phyloP scores from a whole-genome alignment of 2,797 vertebrate genomes.

The Saxicola maurus region DNA sequence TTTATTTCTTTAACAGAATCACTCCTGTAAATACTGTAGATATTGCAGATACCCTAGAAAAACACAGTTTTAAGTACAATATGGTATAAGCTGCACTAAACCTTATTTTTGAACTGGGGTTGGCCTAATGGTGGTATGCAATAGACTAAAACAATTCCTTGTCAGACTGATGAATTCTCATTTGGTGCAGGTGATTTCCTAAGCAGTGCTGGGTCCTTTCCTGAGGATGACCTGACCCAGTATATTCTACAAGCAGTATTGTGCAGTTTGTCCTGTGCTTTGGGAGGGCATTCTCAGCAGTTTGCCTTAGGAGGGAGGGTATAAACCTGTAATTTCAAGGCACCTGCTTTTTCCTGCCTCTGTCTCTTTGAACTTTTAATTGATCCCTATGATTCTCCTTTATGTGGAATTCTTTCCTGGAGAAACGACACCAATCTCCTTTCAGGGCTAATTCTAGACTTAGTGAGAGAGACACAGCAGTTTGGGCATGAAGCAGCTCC shows the following conservation, averaged over 20 bases:
- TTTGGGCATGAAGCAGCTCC: neutral
- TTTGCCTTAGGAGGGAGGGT: neutral
- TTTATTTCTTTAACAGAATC: neutral
- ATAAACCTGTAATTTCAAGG: neutral
- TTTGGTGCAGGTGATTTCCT: neutral
- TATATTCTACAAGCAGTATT: neutral
- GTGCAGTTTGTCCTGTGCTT: neutral
- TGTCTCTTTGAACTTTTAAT: neutral
- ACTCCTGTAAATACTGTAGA: neutral
- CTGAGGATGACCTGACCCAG: neutral
- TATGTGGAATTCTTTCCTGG: neutral
- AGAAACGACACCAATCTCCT: rapidly evolving
- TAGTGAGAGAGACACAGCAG: neutral
- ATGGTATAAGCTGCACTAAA: neutral
- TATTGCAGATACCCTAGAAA: neutral
- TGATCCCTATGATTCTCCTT: neutral
- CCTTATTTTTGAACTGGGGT: neutral
- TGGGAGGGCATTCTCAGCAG: neutral
- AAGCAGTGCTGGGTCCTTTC: neutral
- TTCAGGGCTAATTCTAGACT: neutral
- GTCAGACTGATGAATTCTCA: neutral
- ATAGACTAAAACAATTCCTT: neutral
- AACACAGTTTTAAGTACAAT: neutral
- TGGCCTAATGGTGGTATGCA: neutral
- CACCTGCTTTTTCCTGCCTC: neutral